Conservation (phyloP, 2,888 invertebrate species). For the Loripinus fragilis region DNA sequence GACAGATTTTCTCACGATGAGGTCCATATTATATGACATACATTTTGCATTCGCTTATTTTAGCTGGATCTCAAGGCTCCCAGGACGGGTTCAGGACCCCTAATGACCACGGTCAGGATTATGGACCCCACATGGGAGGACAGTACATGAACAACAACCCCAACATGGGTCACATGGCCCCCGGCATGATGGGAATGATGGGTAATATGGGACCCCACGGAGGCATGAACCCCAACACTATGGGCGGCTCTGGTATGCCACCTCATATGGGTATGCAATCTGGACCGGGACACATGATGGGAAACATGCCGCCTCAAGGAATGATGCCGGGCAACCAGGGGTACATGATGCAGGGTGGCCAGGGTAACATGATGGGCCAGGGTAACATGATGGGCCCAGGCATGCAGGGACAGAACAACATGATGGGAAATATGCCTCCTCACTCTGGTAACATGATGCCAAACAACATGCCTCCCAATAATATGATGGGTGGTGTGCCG, state of each 20-base stretch:
- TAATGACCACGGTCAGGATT: constrained; percentile 49
- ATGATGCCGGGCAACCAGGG: constrained; percentile 47
- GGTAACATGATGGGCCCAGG: constrained; percentile 60
- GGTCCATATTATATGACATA: too few relatives aligned
- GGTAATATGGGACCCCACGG: constrained; percentile 65
- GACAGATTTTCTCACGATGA: too few relatives aligned
- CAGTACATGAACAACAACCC: constrained; percentile 75
- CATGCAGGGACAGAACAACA: constrained; percentile 61
- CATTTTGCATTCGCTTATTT: constrained; percentile 24
- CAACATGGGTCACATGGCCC: constrained; percentile 74
- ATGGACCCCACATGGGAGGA: constrained; percentile 52
- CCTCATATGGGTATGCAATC: constrained; percentile 60
- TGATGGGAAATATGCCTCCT: constrained; percentile 67
- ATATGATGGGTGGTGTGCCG: constrained; percentile 57
- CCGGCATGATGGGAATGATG: constrained; percentile 76
- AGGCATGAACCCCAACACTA: constrained; percentile 80
- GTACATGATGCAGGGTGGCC: constrained; percentile 61
- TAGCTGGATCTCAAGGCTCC: constrained; percentile 77
- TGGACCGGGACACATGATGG: constrained; percentile 57
- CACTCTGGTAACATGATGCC: constrained; percentile 64
- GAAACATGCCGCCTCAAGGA: constrained; percentile 41
- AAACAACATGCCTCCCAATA: constrained; percentile 59
- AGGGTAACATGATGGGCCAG: constrained; percentile 52
- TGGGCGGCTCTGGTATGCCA: constrained; percentile 57
- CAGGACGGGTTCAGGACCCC: constrained; percentile 79